Percentiles rank a stretch among this genome's conserved stretches.
Evolutionary conservation across 2,797 vertebrate species (phyloP).

Genomic region (Propithecus deckenii): DNA sequence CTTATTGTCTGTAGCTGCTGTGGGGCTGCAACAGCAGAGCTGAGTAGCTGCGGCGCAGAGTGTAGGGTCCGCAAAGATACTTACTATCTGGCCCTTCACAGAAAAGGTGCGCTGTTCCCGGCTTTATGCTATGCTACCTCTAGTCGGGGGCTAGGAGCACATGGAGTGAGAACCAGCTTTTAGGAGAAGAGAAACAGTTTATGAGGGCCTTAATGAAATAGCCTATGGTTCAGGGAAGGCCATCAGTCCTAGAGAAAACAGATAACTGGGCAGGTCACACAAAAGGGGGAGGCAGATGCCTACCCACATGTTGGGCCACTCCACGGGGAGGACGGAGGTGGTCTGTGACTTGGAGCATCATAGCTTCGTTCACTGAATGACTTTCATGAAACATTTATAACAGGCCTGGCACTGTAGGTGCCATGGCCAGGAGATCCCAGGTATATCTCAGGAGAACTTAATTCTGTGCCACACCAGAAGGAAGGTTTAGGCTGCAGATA

Average conservation of each 20-base stretch:
- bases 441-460: background rate
- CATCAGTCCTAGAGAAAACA: background rate
- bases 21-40: background rate
- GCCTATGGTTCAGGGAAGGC: background rate
- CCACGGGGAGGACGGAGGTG: background rate
- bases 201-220: background rate
- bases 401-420: background rate
- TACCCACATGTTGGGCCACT: no score
- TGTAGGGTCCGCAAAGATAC: background rate
- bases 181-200: background rate
- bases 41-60: background rate
- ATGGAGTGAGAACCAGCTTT: background rate
- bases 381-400: background rate
- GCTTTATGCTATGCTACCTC: background rate
- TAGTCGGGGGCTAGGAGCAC: background rate
- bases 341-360: background rate
- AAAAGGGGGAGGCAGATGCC: background rate
- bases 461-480: background rate
- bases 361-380: background rate
- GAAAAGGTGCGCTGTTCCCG: background rate
- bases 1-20: background rate
- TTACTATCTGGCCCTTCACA: background rate
- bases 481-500: background rate
- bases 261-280: background rate
- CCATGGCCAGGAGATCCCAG: background rate